Evolutionary conservation across 2,797 vertebrate genomes (phyloP).

Genomic region (Microtus obscurus): DNA sequence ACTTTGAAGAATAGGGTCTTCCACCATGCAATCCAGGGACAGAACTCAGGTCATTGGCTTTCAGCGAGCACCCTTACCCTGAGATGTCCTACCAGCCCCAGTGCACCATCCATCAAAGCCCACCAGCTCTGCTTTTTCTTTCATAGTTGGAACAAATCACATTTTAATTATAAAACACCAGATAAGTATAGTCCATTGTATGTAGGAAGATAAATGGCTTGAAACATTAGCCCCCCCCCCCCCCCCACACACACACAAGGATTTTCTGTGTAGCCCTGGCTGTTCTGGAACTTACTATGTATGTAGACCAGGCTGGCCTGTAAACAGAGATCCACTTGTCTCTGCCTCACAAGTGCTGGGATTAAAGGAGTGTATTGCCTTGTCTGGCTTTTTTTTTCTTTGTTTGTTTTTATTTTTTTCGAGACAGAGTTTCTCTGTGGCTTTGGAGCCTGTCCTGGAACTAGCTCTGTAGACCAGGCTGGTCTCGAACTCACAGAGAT

Average conservation of each 20-base stretch:
- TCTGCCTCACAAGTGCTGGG: not conserved
- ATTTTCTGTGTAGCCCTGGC: not conserved
- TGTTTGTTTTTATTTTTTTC: too few species aligned
- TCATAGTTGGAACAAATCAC: constrained; percentile 32
- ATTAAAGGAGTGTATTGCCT: not conserved
- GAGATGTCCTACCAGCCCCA: not conserved
- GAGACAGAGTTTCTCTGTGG: too few species aligned
- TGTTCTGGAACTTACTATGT: not conserved
- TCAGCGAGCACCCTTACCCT: not conserved
- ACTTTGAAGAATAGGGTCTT: not conserved
- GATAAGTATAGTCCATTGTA: constrained; percentile 37
- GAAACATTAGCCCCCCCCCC: not conserved
- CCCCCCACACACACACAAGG: rapidly evolving
- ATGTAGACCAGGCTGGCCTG: not conserved
- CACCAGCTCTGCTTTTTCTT: constrained; percentile 35
- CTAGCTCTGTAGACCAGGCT: not conserved
- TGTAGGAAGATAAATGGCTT: constrained; percentile 45
- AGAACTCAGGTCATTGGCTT: not conserved
- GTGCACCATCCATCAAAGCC: not conserved
- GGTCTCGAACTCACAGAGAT: not conserved
- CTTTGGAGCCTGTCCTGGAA: too few species aligned
- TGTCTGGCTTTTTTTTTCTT: not conserved
- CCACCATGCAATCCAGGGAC: not conserved
- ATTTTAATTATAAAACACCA: constrained; percentile 62
- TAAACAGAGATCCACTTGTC: not conserved